Evolutionary conservation across 2,797 vertebrate species (phyloP).

Genomic region (Microctenopoma stevenorrisi): DNA sequence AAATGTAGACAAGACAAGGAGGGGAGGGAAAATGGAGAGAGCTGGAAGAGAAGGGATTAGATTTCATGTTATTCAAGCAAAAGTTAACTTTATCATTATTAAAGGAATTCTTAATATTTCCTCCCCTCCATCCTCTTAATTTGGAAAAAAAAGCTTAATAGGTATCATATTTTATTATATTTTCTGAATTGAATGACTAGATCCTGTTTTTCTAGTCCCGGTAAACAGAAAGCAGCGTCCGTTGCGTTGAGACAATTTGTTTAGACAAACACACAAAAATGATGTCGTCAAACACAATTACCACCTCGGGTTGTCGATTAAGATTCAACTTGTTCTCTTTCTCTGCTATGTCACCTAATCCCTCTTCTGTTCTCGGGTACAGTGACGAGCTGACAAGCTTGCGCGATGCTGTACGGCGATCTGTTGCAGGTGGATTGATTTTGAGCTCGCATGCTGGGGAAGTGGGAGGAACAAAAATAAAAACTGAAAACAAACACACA

Average conservation of each 20-base stretch:
- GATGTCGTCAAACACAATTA: conserved; percentile 25
- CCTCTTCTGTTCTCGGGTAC: conserved; percentile 10
- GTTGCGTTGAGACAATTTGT: background rate
- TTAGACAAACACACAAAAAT: conserved; percentile 10
- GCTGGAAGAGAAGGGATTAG: conserved; percentile 11
- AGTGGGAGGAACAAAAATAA: conserved; percentile 28
- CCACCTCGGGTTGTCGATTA: conserved; percentile 31
- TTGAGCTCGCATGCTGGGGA: conserved; percentile 53
- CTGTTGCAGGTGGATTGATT: conserved; percentile 37
- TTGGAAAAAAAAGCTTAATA: no score
- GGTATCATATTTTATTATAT: background rate
- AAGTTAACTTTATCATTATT: background rate
- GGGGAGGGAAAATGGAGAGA: conserved; percentile 1
- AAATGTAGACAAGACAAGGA: conserved; percentile 4
- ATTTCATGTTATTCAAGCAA: conserved; percentile 37
- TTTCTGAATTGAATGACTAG: conserved; percentile 27
- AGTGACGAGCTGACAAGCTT: conserved; percentile 15
- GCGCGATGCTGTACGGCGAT: conserved; percentile 15
- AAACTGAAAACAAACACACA: conserved; percentile 23
- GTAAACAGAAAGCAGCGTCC: conserved; percentile 4
- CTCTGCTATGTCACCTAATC: background rate
- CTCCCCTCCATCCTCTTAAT: background rate
- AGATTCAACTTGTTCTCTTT: conserved; percentile 27
- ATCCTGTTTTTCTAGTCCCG: conserved; percentile 2
- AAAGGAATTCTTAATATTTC: background rate